Evolutionary conservation across 2,888 invertebrate species (phyloP).

Genomic region (Aromia moschata): DNA sequence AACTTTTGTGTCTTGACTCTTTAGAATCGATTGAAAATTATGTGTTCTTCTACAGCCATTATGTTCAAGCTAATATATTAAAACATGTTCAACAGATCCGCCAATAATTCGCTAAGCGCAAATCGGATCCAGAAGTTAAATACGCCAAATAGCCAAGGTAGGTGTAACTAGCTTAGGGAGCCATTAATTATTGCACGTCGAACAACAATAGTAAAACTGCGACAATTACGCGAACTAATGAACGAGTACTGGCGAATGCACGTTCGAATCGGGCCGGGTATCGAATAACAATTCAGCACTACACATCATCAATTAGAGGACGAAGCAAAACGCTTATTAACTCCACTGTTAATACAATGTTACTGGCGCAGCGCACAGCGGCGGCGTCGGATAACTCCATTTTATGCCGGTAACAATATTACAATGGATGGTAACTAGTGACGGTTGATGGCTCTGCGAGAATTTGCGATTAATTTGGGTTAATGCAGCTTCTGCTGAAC

Average conservation of each 20-base stretch:
- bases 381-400: slow-evolving; percentile 30
- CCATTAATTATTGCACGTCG: not conserved
- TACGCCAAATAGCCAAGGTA: no score
- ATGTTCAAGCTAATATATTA: no score
- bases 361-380: slow-evolving; percentile 21
- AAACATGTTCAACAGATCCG: no score
- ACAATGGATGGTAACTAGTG: slow-evolving; percentile 5
- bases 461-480: slow-evolving; percentile 8
- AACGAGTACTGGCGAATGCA: slow-evolving; percentile 36
- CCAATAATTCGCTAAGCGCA: no score
- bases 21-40: no score
- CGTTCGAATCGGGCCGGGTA: slow-evolving; percentile 31
- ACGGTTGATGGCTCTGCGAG: slow-evolving; percentile 1
- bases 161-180: not conserved
- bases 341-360: slow-evolving; percentile 28
- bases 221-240: slow-evolving; percentile 38
- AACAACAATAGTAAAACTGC: slow-evolving; percentile 22
- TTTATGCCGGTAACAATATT: slow-evolving; percentile 21
- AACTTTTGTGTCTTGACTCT: no score
- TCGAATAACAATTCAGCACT: slow-evolving; percentile 44
- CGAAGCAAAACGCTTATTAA: slow-evolving; percentile 42
- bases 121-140: no score
- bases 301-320: slow-evolving; percentile 45
- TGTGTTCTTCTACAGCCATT: no score
- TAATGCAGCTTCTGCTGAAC: no score